These are phyloP conservation scores for Chrysomela aeneicollis DNA, from an alignment of 2,888 invertebrate species.

Conservation along the genomic window DNA sequence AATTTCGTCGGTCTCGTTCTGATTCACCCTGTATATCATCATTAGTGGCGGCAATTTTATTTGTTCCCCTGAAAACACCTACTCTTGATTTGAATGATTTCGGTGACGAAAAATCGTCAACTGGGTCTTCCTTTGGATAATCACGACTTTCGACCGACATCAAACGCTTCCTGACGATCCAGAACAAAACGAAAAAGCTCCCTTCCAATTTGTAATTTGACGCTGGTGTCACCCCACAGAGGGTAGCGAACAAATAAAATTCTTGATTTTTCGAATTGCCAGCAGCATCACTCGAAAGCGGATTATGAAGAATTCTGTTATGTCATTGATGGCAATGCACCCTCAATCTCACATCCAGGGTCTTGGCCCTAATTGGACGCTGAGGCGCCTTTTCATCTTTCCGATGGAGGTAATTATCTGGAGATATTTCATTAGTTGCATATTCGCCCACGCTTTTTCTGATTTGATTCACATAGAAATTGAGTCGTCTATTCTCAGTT, in stretches of 20 bases:
- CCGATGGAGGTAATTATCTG: not conserved
- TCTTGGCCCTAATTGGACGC: not conserved
- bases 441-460: not conserved
- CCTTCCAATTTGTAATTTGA: not conserved
- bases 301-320: not conserved
- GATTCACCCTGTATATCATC: too few relatives aligned
- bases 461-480: not conserved
- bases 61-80: too few relatives aligned
- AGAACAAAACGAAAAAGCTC: not conserved
- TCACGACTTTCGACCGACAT: not conserved
- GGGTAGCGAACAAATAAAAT: conserved; percentile 1
- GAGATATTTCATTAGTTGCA: not conserved
- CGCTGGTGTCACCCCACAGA: not conserved
- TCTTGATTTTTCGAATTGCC: not conserved
- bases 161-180: not conserved
- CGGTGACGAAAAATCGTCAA: not conserved
- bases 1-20: too few relatives aligned
- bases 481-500: not conserved
- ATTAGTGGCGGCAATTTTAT: too few relatives aligned
- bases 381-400: not conserved
- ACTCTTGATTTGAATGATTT: not conserved
- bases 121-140: not conserved
- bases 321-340: not conserved
- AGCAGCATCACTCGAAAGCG: conserved; percentile 1
- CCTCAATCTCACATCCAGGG: not conserved